phyloP scores from a whole-genome alignment of 2,797 vertebrate species.

The Pseudochirops corinnae region DNA sequence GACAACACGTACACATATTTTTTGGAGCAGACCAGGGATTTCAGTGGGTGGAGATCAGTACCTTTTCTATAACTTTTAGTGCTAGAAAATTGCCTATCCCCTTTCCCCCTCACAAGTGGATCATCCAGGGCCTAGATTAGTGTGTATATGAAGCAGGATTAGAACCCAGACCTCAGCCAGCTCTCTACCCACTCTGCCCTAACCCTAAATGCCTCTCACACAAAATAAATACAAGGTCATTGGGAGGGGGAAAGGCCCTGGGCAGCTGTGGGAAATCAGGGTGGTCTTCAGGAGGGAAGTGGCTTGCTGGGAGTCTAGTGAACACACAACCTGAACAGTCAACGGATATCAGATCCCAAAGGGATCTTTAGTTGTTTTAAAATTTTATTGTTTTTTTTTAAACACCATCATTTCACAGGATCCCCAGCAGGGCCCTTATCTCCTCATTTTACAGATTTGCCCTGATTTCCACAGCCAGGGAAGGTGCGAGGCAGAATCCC shows the following conservation, averaged over 20 bases:
- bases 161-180: too few species aligned
- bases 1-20: not conserved
- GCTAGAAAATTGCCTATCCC: not conserved
- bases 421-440: not conserved
- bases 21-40: not conserved
- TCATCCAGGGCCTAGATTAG: too few species aligned
- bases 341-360: not conserved
- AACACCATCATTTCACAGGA: not conserved
- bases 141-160: too few species aligned
- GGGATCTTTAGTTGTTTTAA: not conserved
- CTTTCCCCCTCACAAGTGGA: too few species aligned
- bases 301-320: too few species aligned
- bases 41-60: rapidly evolving
- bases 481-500: too few species aligned
- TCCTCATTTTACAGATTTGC: not conserved
- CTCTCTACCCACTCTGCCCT: too few species aligned
- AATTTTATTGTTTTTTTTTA: not conserved
- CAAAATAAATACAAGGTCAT: not conserved
- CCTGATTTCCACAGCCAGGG: not conserved
- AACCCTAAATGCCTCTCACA: not conserved
- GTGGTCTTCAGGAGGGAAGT: not conserved
- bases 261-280: not conserved
- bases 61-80: not conserved
- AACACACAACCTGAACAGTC: not conserved
- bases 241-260: not conserved